phyloP scores from a whole-genome alignment of 2,797 vertebrate genomes.

The Menidia menidia region DNA sequence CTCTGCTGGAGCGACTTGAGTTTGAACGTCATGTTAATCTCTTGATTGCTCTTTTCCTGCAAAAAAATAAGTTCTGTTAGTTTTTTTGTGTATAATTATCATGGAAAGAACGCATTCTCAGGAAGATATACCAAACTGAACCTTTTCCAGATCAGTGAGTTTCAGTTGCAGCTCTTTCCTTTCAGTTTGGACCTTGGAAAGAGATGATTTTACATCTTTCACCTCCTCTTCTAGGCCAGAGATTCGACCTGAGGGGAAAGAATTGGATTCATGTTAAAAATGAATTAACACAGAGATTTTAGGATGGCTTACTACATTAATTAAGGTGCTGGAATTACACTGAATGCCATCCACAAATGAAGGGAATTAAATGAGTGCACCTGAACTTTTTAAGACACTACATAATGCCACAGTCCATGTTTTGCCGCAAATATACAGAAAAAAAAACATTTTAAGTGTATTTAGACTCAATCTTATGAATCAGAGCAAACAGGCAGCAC shows the following conservation, averaged over 20 bases:
- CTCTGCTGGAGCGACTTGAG: slow-evolving; percentile 93
- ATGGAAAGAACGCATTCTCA: too few relatives aligned
- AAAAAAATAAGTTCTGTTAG: slow-evolving; percentile 5
- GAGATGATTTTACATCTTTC: slow-evolving; percentile 84
- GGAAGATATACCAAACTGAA: slow-evolving; percentile 44
- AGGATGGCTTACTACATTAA: neutral
- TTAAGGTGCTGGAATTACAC: neutral
- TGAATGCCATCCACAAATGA: neutral
- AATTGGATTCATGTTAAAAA: slow-evolving; percentile 6
- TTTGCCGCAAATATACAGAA: slow-evolving; percentile 33
- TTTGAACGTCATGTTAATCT: slow-evolving; percentile 96
- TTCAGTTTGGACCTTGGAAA: slow-evolving; percentile 85
- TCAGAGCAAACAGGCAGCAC: slow-evolving; percentile 57
- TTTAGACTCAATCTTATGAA: slow-evolving; percentile 62
- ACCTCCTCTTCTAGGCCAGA: slow-evolving; percentile 88
- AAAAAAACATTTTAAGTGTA: slow-evolving; percentile 47
- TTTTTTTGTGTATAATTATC: neutral
- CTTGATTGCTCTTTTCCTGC: slow-evolving; percentile 95
- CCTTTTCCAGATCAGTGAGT: slow-evolving; percentile 91
- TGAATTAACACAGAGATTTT: neutral
- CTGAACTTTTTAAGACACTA: slow-evolving; percentile 28
- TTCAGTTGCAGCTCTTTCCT: slow-evolving; percentile 92
- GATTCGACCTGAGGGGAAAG: slow-evolving; percentile 81
- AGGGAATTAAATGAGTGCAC: slow-evolving; percentile 23
- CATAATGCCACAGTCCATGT: slow-evolving; percentile 36